Conservation (phyloP, 2,888 invertebrate species). For the Aphodius granarius region DNA sequence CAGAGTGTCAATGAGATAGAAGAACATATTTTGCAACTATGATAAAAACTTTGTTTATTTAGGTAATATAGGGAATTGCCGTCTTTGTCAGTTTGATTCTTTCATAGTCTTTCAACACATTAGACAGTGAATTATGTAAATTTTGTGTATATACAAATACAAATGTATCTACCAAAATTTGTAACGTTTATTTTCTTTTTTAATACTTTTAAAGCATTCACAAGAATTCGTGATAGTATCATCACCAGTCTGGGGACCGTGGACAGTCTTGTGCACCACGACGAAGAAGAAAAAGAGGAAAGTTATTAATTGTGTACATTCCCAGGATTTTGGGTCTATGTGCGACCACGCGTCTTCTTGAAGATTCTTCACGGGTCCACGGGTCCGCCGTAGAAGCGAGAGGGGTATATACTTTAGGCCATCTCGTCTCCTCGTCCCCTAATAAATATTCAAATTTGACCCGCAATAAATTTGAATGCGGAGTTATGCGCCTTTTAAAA, state of each 20-base stretch:
- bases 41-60: too few relatives aligned
- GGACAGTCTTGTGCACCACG: not conserved
- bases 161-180: not conserved
- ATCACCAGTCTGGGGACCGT: not conserved
- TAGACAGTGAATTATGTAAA: too few relatives aligned
- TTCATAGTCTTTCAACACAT: too few relatives aligned
- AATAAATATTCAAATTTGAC: constrained; percentile 53
- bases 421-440: constrained; percentile 37
- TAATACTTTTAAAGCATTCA: not conserved
- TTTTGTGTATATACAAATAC: too few relatives aligned
- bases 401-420: not conserved
- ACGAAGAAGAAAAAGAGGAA: not conserved
- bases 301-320: not conserved
- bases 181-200: not conserved
- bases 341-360: not conserved
- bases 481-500: constrained; percentile 53
- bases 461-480: constrained; percentile 49
- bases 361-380: not conserved
- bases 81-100: too few relatives aligned
- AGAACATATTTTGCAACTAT: too few relatives aligned
- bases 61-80: too few relatives aligned
- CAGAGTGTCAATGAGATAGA: too few relatives aligned
- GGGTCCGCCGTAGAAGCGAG: not conserved
- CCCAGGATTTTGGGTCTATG: not conserved
- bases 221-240: not conserved